A percentile compares a stretch with the other conserved stretches of the same genome.
Conservation (phyloP, 2,113 vertebrate genomes). For the Herpailurus yagouaroundi region DNA sequence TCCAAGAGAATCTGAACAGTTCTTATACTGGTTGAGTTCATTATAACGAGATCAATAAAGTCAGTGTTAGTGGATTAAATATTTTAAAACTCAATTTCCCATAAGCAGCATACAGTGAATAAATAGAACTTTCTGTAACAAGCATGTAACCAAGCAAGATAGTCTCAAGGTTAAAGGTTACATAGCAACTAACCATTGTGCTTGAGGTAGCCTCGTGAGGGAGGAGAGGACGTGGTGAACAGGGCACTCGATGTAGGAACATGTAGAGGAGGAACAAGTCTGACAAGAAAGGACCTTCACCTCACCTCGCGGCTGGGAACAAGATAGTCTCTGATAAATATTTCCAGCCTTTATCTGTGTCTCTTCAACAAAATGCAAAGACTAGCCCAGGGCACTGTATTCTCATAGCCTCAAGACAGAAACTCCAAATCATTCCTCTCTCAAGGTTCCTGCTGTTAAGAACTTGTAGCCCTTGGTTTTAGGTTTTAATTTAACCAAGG, state of each 20-base stretch:
- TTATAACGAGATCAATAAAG: conserved; percentile 52
- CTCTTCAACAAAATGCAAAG: background rate
- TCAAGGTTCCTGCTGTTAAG: background rate
- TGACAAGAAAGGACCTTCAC: background rate
- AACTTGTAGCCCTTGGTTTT: background rate
- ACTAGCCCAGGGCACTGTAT: background rate
- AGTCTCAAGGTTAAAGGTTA: background rate
- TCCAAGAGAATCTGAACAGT: conserved; percentile 23
- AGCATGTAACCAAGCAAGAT: background rate
- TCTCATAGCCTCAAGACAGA: background rate
- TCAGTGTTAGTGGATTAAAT: conserved; percentile 47
- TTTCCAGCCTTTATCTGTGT: background rate
- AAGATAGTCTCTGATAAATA: background rate
- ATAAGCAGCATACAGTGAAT: background rate
- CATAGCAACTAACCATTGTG: rapidly evolving
- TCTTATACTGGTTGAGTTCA: conserved; percentile 41
- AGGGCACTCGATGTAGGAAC: rapidly evolving
- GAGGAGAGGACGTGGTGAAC: background rate
- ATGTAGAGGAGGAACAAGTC: rapidly evolving
- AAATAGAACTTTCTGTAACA: background rate
- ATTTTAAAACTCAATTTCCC: conserved; percentile 61
- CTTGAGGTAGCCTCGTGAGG: rapidly evolving
- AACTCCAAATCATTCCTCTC: background rate
- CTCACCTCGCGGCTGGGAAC: rapidly evolving
- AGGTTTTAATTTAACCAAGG: conserved; percentile 17